Percentiles rank a stretch among this genome's conserved stretches.
Evolutionary conservation across 2,113 vertebrate species (phyloP).

Genomic region (rabbit (Oryctolagus cuniculus)): mOryCun1.1 NC_091433.1:138002501-138003000

Average conservation of each 20-base stretch:
- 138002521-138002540: neutral
- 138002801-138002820: constrained; percentile 22
- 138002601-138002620: constrained; percentile 27
- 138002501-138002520: neutral
- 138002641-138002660: constrained; percentile 12
- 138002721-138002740: constrained; percentile 30
- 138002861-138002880: neutral
- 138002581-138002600: constrained; percentile 44
- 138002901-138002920: no score
- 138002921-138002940: no score
- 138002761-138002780: constrained; percentile 40
- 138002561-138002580: constrained; percentile 38
- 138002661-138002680: constrained; percentile 44
- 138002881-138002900: no score
- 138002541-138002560: constrained; percentile 16
- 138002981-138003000: no score
- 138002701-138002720: neutral
- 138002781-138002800: neutral
- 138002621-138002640: constrained; percentile 31
- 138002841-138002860: constrained; percentile 40
- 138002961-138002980: no score
- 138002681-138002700: neutral
- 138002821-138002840: constrained; percentile 16
- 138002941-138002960: no score
- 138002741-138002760: constrained; percentile 60